Conservation (phyloP, 2,888 invertebrate genomes). For the Plebejus argus region DNA sequence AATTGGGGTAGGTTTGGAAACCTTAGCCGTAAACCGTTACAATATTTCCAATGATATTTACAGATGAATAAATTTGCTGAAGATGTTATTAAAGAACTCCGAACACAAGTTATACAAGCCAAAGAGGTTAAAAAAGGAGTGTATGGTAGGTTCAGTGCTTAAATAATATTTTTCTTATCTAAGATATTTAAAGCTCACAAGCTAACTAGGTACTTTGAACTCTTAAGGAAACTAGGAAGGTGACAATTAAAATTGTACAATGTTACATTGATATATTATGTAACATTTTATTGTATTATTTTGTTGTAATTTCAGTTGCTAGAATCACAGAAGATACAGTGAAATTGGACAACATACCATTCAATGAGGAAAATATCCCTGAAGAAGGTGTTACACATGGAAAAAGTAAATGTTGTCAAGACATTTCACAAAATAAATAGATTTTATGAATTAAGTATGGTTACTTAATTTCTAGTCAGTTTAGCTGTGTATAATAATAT, state of each 20-base stretch:
- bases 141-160: conserved; percentile 75
- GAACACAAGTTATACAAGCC: conserved; percentile 88
- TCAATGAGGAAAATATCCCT: conserved; percentile 74
- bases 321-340: conserved; percentile 82
- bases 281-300: conserved; percentile 12
- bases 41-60: conserved; percentile 41
- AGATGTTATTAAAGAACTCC: conserved; percentile 86
- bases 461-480: conserved; percentile 20
- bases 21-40: conserved; percentile 32
- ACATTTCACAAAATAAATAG: conserved; percentile 52
- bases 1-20: no score
- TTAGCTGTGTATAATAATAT: neutral
- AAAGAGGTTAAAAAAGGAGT: conserved; percentile 83
- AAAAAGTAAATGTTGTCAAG: conserved; percentile 57
- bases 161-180: neutral
- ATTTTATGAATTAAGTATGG: neutral
- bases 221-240: no score
- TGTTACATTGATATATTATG: no score
- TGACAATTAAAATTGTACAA: no score
- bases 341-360: conserved; percentile 84
- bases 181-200: neutral
- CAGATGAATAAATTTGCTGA: conserved; percentile 85
- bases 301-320: conserved; percentile 76
- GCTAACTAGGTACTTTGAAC: no score
- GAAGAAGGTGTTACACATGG: conserved; percentile 52